Evolutionary conservation across 2,888 invertebrate species (phyloP).

Genomic region (Incurvaria masculella): DNA sequence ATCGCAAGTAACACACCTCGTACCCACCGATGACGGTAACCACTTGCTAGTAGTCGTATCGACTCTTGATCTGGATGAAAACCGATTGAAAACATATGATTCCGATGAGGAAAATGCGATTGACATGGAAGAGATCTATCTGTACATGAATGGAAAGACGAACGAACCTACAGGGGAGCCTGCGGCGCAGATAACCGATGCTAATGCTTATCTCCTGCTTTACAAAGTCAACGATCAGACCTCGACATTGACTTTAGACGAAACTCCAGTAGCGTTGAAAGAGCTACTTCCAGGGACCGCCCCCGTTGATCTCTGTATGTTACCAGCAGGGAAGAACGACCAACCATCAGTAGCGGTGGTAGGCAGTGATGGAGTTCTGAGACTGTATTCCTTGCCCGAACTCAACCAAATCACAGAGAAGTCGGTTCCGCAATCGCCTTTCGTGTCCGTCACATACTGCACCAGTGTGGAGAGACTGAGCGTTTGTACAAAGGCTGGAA

Average conservation of each 20-base stretch:
- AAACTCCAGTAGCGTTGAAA: conserved; percentile 59
- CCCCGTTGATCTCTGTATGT: conserved; percentile 66
- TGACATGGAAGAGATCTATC: conserved; percentile 34
- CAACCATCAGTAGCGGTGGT: conserved; percentile 68
- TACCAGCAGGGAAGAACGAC: conserved; percentile 54
- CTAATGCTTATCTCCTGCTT: conserved; percentile 38
- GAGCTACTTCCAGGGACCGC: conserved; percentile 63
- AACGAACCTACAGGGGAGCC: background rate
- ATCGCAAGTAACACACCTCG: conserved; percentile 58
- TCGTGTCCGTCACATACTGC: conserved; percentile 82
- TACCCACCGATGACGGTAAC: conserved; percentile 66
- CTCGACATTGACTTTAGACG: conserved; percentile 42
- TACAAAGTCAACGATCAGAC: conserved; percentile 40
- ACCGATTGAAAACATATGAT: conserved; percentile 1
- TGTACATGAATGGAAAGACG: background rate
- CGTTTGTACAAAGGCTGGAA: conserved; percentile 76
- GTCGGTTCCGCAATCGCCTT: conserved; percentile 64
- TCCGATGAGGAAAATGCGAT: conserved; percentile 44
- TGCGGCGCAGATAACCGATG: conserved; percentile 19
- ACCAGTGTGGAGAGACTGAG: conserved; percentile 85
- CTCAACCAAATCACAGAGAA: conserved; percentile 67
- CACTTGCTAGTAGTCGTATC: conserved; percentile 63
- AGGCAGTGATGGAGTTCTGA: conserved; percentile 70
- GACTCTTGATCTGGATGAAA: background rate
- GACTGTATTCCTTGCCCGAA: conserved; percentile 68